Base-by-base conservation (phyloP, 2,888 invertebrate species). In the Steromphala cineraria region DNA sequence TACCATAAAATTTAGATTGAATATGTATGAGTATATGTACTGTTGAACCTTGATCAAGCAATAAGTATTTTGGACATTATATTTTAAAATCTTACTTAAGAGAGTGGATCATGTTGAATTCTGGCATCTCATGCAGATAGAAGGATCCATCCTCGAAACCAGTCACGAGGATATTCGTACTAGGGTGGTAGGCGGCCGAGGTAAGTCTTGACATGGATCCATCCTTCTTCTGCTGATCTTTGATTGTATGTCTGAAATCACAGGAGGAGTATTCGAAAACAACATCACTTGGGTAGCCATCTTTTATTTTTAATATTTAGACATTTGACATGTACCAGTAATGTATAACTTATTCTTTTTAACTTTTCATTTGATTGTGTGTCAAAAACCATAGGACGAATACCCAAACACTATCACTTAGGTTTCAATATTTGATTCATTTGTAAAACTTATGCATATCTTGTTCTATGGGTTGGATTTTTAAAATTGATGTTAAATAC, bases 91-190 rank as follows among this genome's bases (percentile, higher is more conserved):
- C 40, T 31, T 85, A 94, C 94, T 95, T 95, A 52, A 96, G 93
- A 13, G 95, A 98, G 94, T 99, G 99, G 83, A 99, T 97, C 87
- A 98, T 94, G 90, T 96, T 98, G 80, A 98, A 97, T 71, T 98
- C 97, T 0, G 99, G 99, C 94, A 99, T 95, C 93, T 99, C 98
- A 92, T 99, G 97, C 0, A 99, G 95, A 91, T 96, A 97, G 94
- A 99, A 99, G 36, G 96, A 95, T 1, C 99, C 99, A 85, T 96
- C 97, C 19, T 96, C 96, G 93, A 97, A 99, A 8, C 98, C 99
- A 53, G 97, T 96, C 0, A 99, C 97, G 79, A 99, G 94, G 85
- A 99, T 95, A 92, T 96, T 96, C 0, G 96, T 96, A 0, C 95
- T 94, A 86, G 95, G 95, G 92, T 98, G 97, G 93, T 97, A 99